Evolutionary conservation across 2,113 vertebrate species (phyloP), one percentile per base, ranked within the genome.

Genomic region (Spizaetus ornatus): DNA sequence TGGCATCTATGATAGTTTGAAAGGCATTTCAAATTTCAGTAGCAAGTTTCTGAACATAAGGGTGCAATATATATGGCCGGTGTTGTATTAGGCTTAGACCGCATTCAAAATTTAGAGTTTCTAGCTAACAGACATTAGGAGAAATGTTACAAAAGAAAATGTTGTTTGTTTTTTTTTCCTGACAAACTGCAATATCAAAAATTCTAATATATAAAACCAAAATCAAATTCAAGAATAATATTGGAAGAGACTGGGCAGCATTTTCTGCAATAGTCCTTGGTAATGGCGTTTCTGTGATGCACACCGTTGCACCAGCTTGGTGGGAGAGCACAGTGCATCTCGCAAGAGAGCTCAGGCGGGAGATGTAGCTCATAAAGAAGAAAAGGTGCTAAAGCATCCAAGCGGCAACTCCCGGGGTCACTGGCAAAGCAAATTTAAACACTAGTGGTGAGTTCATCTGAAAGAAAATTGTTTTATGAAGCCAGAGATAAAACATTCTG

Each of bases 281-380:
- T 32, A 31, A 16, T 11, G 34, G 40, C 0, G 1, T 53, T 55
- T 31, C 53, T 19, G 62, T 31, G 82, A 31, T 27, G 29, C 20
- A 11, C 14, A 2, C 5, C 0, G 2, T 11, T 16, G 7, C 15
- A 26, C 16, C 43, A 10, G 27, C 74, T n/a, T 11, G 0, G 6
- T 16, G n/a, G 67, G 59, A 89, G 43, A 63, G 50, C n/a, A 17
- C 5, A 0, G 47, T 4, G 16, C 29, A 3, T 25, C 36, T 66
- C 50, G 45, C 3, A 6, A 2, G 53, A 36, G 59, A 61, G 52
- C 38, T 81, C 27, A 1, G n/a, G 31, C 3, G 0, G 32, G 40
- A 56, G n/a, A 38, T 13, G 47, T 2, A 34, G 65, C 70, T 85
- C 61, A 27, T 32, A 14, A 72, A 59, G 53, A 42, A 20, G 47